Evolutionary conservation across 2,888 invertebrate genomes (phyloP), one percentile per base, ranked within the genome.

Genomic region (Drosophila atripex): DNA sequence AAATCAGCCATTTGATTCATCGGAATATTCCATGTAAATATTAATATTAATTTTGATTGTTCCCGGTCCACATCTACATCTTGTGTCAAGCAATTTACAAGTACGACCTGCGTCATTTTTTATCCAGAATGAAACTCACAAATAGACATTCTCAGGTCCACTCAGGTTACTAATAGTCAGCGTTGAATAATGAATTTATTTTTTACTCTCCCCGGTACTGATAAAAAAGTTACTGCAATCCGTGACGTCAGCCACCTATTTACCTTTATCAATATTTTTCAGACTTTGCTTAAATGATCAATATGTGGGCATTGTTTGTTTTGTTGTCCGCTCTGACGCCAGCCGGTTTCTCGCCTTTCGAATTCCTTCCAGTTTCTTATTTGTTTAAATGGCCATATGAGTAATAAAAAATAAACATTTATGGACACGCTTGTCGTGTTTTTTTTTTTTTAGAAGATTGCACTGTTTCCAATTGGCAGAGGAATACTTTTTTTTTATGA

Each of bases 1-100:
- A 28, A 39, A 28, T 38, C 43, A 21, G 21, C 38, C 55, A 23
- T 47, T 43, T 69, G 57, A 57, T 50, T 69, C 57, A 38, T 38
- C 69, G 71, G 64, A 63, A 64, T 74, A 52, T 60, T 46, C 49
- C 70, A 87, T 60, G 88, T 83, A 87, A 86, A 71, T 87, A 85
- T 82, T 16, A 38, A 53, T 30, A 23, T 23, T 3, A 5, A 23
- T 30, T 49, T 43, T 14, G 50, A 60, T 50, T 28, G 43, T 50
- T 47, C 39, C 45, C 39, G 30, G 23, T 45, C 43, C 39, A 46
- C 69, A 63, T 23, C 21, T 56, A 52, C 71, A 58, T 56, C 41
- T 56, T 60, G 45, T 73, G 69, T 39, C 43, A 61, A 69, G 77
- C 76, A 87, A 86, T 79, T 87, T 88, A 87, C 87, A 86, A 83